These are phyloP conservation scores for Helobdella robusta DNA, from an alignment of 2,888 invertebrate genomes.

Conservation along the genomic window DNA sequence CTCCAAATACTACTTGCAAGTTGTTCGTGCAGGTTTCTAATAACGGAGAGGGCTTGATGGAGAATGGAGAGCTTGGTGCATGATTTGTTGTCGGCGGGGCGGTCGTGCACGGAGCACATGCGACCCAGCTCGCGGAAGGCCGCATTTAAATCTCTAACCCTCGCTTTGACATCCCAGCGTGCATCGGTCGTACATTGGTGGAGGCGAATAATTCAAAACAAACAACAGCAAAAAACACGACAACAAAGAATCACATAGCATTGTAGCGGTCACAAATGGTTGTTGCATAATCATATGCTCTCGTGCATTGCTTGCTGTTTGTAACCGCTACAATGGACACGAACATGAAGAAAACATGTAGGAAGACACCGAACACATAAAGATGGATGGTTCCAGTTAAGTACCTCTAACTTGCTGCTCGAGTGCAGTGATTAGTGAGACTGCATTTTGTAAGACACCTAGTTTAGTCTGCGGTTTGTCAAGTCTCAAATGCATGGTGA, in stretches of 20 bases:
- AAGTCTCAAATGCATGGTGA: conserved; percentile 87
- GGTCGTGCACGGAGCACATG: conserved; percentile 94
- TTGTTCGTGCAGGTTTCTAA: conserved; percentile 87
- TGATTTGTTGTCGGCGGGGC: conserved; percentile 82
- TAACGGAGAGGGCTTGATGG: conserved; percentile 96
- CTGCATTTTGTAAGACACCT: conserved; percentile 94
- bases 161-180: no score
- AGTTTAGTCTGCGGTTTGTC: conserved; percentile 97
- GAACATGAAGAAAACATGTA: background rate
- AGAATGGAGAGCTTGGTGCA: conserved; percentile 94
- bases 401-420: conserved; percentile 93
- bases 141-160: conserved; percentile 96
- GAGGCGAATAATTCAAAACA: no score
- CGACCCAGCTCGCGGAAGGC: conserved; percentile 92
- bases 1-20: no score
- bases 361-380: no score
- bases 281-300: no score
- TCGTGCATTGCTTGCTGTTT: background rate
- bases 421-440: conserved; percentile 91
- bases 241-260: background rate
- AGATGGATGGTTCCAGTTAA: background rate
- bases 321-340: background rate
- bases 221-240: background rate
- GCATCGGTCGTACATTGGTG: no score
- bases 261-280: no score